Percentiles rank a stretch among this genome's conserved stretches.
These are phyloP conservation scores for Cheumatopsyche charites DNA, from an alignment of 1,140 invertebrate species.

Conservation along the genomic window DNA sequence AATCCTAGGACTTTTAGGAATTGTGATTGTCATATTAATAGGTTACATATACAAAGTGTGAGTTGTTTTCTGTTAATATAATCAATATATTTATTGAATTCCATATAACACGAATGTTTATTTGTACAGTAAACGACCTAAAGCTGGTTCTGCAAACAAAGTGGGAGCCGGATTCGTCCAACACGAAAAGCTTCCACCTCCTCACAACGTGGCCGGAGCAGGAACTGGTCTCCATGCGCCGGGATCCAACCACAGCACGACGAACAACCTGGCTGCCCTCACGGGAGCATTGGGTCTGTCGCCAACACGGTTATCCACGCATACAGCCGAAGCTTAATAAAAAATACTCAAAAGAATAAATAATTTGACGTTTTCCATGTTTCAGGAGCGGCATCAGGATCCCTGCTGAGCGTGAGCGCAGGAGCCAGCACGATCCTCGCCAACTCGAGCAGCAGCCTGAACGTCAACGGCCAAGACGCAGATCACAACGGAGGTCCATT, in stretches of 20 bases:
- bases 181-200: slow-evolving; percentile 53
- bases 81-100: not conserved
- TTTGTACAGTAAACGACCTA: slow-evolving; percentile 60
- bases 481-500: slow-evolving; percentile 39
- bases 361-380: not conserved
- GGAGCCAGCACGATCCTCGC: slow-evolving; percentile 61
- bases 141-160: slow-evolving; percentile 52
- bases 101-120: slow-evolving; percentile 34
- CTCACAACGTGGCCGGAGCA: slow-evolving; percentile 36
- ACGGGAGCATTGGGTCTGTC: slow-evolving; percentile 40
- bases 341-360: not conserved
- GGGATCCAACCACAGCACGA: slow-evolving; percentile 27
- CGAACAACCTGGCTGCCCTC: slow-evolving; percentile 37
- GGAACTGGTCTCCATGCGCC: slow-evolving; percentile 35
- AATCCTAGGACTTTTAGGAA: slow-evolving; percentile 71
- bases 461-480: slow-evolving; percentile 50
- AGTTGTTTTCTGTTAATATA: slow-evolving; percentile 51
- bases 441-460: slow-evolving; percentile 56
- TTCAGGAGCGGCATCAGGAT: slow-evolving; percentile 49
- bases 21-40: slow-evolving; percentile 75
- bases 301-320: slow-evolving; percentile 21
- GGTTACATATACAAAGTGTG: slow-evolving; percentile 80
- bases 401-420: slow-evolving; percentile 61
- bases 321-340: not conserved
- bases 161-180: slow-evolving; percentile 51